Evolutionary conservation across 2,888 invertebrate genomes (phyloP).

Genomic region (Sminthurides aquaticus): DNA sequence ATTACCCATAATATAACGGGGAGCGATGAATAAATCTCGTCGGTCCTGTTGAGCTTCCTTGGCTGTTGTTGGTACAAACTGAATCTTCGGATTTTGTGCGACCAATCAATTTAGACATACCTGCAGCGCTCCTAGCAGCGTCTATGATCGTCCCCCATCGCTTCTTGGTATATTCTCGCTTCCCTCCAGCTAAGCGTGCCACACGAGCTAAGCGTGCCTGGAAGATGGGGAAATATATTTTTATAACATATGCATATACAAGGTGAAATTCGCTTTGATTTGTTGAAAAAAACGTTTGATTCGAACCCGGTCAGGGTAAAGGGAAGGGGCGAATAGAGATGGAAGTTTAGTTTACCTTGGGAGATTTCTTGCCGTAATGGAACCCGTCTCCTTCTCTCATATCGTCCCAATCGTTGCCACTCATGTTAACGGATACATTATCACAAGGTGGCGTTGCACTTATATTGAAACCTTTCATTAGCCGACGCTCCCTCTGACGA

Average conservation of each 20-base stretch:
- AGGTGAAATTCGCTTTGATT: too few species aligned
- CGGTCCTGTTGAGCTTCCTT: constrained; percentile 34
- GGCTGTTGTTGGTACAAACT: constrained; percentile 55
- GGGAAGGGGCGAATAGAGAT: too few species aligned
- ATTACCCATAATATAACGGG: too few species aligned
- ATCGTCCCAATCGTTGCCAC: constrained; percentile 44
- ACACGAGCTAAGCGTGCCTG: constrained; percentile 44
- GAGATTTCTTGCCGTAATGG: constrained; percentile 43
- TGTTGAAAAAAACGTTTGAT: too few species aligned
- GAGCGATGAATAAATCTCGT: constrained; percentile 33
- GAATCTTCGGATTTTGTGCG: constrained; percentile 74
- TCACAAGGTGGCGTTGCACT: constrained; percentile 54
- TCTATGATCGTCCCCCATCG: constrained; percentile 65
- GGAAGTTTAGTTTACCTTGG: constrained; percentile 39
- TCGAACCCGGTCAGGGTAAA: too few species aligned
- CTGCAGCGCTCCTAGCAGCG: constrained; percentile 67
- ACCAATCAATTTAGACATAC: constrained; percentile 71
- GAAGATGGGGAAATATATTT: too few species aligned
- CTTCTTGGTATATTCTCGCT: constrained; percentile 45
- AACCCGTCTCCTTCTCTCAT: constrained; percentile 40
- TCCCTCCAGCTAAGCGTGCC: constrained; percentile 45
- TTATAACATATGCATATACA: too few species aligned
- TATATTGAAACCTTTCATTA: constrained; percentile 92
- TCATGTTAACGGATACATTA: constrained; percentile 45
- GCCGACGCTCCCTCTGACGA: constrained; percentile 79